A percentile compares a stretch with the other conserved stretches of the same genome.
These are phyloP conservation scores for Athene cunicularia DNA, from an alignment of 2,113 vertebrate genomes.

Conservation along the genomic window DNA sequence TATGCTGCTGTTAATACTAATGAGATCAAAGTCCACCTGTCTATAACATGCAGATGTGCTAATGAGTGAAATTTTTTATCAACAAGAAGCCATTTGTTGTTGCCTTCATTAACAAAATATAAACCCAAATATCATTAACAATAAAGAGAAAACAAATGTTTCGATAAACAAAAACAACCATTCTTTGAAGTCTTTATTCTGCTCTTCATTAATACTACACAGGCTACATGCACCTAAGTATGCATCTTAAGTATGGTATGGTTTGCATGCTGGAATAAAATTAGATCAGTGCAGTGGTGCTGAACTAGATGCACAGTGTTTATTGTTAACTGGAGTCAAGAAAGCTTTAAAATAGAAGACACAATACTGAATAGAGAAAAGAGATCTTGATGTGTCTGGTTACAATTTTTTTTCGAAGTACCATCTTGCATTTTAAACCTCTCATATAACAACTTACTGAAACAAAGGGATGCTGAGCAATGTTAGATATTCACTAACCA, in stretches of 20 bases:
- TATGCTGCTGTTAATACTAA: background rate
- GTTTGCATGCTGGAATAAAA: background rate
- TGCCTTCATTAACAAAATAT: background rate
- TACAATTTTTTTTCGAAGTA: background rate
- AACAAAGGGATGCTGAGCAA: background rate
- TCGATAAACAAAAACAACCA: background rate
- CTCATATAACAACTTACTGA: background rate
- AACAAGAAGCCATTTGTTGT: background rate
- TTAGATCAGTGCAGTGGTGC: background rate
- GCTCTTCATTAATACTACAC: background rate
- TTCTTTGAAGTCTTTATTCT: background rate
- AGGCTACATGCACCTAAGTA: rapidly evolving
- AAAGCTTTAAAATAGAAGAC: background rate
- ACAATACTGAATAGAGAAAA: background rate
- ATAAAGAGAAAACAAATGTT: background rate
- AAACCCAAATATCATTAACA: background rate
- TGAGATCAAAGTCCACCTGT: background rate
- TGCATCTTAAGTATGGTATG: rapidly evolving
- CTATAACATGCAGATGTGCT: background rate
- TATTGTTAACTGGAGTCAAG: background rate
- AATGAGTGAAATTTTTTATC: background rate
- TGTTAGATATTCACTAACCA: background rate
- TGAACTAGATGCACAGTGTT: background rate
- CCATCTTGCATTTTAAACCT: background rate
- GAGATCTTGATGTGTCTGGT: background rate